Evolutionary conservation across 2,113 vertebrate genomes (phyloP).

Genomic region (Suncus etruscus): DNA sequence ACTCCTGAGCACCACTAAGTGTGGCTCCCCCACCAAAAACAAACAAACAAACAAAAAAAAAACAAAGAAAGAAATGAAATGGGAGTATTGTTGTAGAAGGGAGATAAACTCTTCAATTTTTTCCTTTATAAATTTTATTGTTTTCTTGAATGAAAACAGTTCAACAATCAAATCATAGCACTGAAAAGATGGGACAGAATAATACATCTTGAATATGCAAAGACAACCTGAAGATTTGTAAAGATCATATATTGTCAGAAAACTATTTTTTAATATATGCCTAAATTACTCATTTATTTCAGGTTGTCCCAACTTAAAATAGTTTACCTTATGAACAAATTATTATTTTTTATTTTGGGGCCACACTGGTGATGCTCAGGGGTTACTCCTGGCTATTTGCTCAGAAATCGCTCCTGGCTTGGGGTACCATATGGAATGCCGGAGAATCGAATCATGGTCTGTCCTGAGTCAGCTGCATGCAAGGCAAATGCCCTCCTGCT

Average conservation of each 20-base stretch:
- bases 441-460: too few species aligned
- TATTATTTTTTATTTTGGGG: not conserved
- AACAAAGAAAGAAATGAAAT: not conserved
- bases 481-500: too few species aligned
- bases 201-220: not conserved
- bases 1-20: too few species aligned
- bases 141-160: not conserved
- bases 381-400: too few species aligned
- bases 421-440: too few species aligned
- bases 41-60: too few species aligned
- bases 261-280: not conserved
- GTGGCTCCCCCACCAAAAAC: too few species aligned
- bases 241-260: not conserved
- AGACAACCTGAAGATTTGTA: constrained; percentile 11
- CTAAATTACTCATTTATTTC: constrained; percentile 10
- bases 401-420: too few species aligned
- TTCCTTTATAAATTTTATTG: not conserved
- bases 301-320: not conserved
- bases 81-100: not conserved
- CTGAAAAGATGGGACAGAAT: constrained; percentile 31
- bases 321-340: constrained; percentile 45
- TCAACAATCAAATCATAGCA: not conserved
- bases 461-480: too few species aligned
- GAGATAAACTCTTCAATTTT: not conserved
- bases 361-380: too few species aligned